Conservation (phyloP, 2,797 vertebrate species). For the Scomberomorus guttatus region DNA sequence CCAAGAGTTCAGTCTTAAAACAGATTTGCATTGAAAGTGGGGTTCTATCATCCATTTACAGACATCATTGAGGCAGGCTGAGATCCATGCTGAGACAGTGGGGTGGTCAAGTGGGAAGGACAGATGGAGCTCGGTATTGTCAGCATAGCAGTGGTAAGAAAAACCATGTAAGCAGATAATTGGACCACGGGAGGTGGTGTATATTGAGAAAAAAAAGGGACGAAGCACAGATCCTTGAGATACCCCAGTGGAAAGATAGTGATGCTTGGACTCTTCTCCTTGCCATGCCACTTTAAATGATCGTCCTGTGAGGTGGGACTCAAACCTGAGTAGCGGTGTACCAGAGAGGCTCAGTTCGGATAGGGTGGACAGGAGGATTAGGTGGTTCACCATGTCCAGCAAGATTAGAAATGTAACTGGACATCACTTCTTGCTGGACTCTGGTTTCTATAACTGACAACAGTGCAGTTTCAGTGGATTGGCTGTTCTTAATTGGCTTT, state of each 20-base stretch:
- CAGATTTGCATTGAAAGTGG: too few species aligned
- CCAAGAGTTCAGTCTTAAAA: too few species aligned
- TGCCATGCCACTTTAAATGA: background rate
- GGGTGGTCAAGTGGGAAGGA: background rate
- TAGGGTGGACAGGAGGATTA: too few species aligned
- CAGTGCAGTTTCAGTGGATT: background rate
- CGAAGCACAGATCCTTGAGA: background rate
- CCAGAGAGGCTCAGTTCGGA: background rate
- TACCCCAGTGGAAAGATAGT: background rate
- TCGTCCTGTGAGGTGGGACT: background rate
- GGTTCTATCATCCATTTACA: too few species aligned
- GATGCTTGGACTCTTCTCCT: background rate
- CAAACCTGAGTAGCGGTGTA: background rate
- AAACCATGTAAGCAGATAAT: background rate
- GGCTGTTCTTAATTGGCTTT: background rate
- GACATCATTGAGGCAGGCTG: too few species aligned
- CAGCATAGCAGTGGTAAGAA: constrained; percentile 3
- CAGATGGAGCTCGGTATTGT: background rate
- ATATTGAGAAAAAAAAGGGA: background rate
- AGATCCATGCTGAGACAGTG: background rate
- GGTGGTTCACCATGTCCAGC: too few species aligned
- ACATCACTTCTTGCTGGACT: background rate
- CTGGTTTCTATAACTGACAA: constrained; percentile 13
- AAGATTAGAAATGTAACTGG: constrained; percentile 1
- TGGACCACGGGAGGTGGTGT: too few species aligned